Base-by-base conservation (phyloP, 2,888 invertebrate genomes). In the Tetragonisca angustula region DNA sequence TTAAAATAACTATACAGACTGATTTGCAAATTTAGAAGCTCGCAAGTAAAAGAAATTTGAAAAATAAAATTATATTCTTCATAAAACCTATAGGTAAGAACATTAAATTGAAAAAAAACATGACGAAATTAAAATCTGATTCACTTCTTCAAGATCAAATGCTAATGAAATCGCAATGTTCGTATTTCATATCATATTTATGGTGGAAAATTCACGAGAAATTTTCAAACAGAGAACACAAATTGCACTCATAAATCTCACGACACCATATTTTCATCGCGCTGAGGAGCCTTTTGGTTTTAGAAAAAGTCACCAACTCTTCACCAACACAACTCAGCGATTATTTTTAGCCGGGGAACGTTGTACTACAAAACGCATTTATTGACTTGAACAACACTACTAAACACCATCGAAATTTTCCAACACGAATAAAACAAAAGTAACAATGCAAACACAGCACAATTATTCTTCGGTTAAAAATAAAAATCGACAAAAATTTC, bases 261-360 rank as follows among this genome's bases (percentile, higher is more conserved):
- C 68, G 68, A 59, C 68, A 59, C 67, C 49, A 68, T 52, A n/a
- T 76, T 70, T 64, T 70, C 69, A 76, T 64, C 49, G 50, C 32
- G n/a, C n/a, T 13, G n/a, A 49, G 27, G 21, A 49, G 59, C 49
- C n/a, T 59, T 64, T 59, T 59, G 32, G 56, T 65, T 11, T 43
- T 65, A 6, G 49, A 64, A 65, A 65, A 65, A 78, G 27, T 49
- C 54, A 43, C 52, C 21, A 54, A 61, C 49, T 72, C 49, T 49
- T 27, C 73, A 54, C 64, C 17, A 54, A 70, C 15, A 70, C 15
- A 56, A 36, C 19, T 61, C 4, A 5, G 4, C 11, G 78, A 64
- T 65, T 78, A 59, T 78, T 73, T 61, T 73, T 73, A 50, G 32
- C 13, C 50, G n/a, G 2, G 9, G 56, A 56, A 27, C n/a, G n/a